Evolutionary conservation across 2,113 vertebrate species (phyloP), one percentile per base, ranked within the genome.

Genomic region (Nothocercus nigrocapillus): DNA sequence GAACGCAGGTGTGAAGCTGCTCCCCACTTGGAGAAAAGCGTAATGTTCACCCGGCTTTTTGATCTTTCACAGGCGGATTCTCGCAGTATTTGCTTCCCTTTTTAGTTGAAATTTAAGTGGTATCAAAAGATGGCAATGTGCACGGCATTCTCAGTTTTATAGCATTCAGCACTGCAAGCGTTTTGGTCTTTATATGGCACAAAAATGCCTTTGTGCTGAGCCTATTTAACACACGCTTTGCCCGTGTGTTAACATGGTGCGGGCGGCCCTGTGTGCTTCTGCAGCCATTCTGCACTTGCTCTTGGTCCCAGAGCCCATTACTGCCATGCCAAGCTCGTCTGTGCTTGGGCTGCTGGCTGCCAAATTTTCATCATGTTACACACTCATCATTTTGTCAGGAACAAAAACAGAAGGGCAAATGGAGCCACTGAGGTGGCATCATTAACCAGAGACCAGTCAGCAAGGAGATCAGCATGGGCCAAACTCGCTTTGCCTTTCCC

Each of bases 21-120:
- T 85, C 68, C 40, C 19, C 4, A 2, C 63, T 36, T 74, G 62
- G 62, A 32, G 6, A 67, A 63, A 44, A 69, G 21, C 13, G 75
- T 42, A 32, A 75, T 42, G 30, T 73, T 94, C 36, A 78, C 53
- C 40, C 32, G 73, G 11, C 81, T 96, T 77, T 90, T 90, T 75
- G 88, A 80, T 88, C 90, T 96, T 90, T 93, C 92, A 68, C 92
- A 95, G 93, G 94, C 81, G 68, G 88, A 86, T 21, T 88, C 32
- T 68, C 19, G 59, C 80, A 58, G 21, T 69, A 32, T 64, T 90
- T 69, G 24, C 78, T 85, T 42, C 73, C 73, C 42, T 93, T 94
- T 42, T 64, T 81, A 85, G 42, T 14, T 92, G 93, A 73, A 84
- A 38, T 82, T 81, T 61, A 84, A 56, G 42, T 68, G 53, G 38